A percentile compares a stretch with the other conserved stretches of the same genome.
Evolutionary conservation across 1,140 invertebrate species (phyloP).

Genomic region (Meloidogyne hapla): DNA sequence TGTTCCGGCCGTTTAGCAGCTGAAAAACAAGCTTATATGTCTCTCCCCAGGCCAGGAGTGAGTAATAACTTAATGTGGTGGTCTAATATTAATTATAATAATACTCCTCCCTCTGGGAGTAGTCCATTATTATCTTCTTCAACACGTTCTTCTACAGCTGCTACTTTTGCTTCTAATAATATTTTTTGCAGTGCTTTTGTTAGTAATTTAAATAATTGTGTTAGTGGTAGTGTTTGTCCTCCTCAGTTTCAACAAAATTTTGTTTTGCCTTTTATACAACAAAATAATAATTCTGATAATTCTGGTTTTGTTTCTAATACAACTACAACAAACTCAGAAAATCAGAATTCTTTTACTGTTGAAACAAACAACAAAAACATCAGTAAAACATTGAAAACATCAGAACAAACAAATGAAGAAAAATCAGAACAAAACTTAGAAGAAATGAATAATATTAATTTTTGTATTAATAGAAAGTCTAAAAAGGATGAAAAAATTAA

Average conservation of each 20-base stretch:
- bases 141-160: conserved; percentile 20
- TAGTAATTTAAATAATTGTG: conserved; percentile 10
- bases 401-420: neutral
- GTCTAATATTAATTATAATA: neutral
- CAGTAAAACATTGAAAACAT: no score
- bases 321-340: conserved; percentile 9
- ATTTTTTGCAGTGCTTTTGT: conserved; percentile 16
- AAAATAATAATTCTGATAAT: neutral
- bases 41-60: conserved; percentile 86
- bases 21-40: conserved; percentile 89
- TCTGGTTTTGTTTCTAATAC: neutral
- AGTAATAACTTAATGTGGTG: conserved; percentile 64
- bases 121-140: conserved; percentile 18
- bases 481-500: conserved; percentile 4
- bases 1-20: conserved; percentile 75
- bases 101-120: conserved; percentile 7
- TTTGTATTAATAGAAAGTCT: neutral
- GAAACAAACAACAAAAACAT: neutral
- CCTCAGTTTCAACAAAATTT: conserved; percentile 5
- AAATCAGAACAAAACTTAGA: no score
- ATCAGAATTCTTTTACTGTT: conserved; percentile 5
- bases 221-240: neutral
- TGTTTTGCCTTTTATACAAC: neutral
- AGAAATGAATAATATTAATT: neutral
- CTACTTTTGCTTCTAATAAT: conserved; percentile 23